Evolutionary conservation across 1,140 invertebrate genomes (phyloP).

Genomic region (Sycobia sp.): DNA sequence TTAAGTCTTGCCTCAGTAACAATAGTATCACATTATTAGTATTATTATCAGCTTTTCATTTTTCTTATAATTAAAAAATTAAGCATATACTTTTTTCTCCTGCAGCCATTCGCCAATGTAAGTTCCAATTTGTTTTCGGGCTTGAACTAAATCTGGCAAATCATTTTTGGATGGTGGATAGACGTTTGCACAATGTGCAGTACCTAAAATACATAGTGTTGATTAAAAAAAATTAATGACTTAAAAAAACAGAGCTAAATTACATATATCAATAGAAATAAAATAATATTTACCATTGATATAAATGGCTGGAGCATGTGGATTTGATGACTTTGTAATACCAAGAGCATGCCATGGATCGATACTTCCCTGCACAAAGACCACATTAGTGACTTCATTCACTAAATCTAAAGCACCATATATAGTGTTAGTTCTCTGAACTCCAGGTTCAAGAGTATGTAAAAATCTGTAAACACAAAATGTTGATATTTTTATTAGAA

Average conservation of each 20-base stretch:
- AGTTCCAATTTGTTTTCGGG: conserved; percentile 66
- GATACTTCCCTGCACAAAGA: conserved; percentile 88
- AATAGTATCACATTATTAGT: background rate
- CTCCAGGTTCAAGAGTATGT: conserved; percentile 66
- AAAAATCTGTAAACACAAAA: conserved; percentile 33
- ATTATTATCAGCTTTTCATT: background rate
- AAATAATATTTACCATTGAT: conserved; percentile 66
- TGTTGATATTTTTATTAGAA: too few relatives aligned
- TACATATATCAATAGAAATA: conserved; percentile 9
- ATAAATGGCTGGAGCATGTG: conserved; percentile 71
- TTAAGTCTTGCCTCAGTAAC: background rate
- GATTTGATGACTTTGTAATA: conserved; percentile 65
- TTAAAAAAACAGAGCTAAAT: background rate
- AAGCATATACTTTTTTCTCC: conserved; percentile 30
- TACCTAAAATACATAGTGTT: conserved; percentile 63
- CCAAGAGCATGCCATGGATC: conserved; percentile 94
- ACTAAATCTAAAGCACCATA: conserved; percentile 80
- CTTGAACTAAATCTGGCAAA: conserved; percentile 66
- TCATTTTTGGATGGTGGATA: conserved; percentile 72
- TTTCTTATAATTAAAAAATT: background rate
- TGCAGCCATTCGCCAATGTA: conserved; percentile 64
- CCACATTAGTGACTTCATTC: conserved; percentile 69
- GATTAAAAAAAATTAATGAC: conserved; percentile 9
- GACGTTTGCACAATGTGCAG: conserved; percentile 83
- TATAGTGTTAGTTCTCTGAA: conserved; percentile 75